phyloP scores from a whole-genome alignment of 2,113 vertebrate genomes.

The Clarias batrachus region DNA sequence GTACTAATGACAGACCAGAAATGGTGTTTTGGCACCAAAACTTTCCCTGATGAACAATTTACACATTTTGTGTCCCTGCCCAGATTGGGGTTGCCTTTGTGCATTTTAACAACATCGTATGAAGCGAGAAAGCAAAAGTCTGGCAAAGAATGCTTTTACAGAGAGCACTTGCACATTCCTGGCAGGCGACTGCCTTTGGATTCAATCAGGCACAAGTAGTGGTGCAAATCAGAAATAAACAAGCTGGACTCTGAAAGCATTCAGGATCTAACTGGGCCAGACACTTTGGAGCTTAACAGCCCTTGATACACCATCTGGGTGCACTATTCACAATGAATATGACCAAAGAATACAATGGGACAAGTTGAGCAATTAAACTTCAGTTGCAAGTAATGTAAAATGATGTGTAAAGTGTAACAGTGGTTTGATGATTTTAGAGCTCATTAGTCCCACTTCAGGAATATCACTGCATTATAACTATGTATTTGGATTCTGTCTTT shows the following conservation, averaged over 20 bases:
- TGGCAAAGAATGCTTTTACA: slow-evolving; percentile 15
- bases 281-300: slow-evolving; percentile 45
- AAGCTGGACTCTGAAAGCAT: slow-evolving; percentile 44
- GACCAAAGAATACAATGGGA: slow-evolving; percentile 42
- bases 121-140: slow-evolving; percentile 6
- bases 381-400: not conserved
- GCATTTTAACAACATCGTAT: slow-evolving; percentile 49
- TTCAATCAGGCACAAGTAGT: slow-evolving; percentile 59
- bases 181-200: slow-evolving; percentile 60
- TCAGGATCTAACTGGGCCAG: slow-evolving; percentile 55
- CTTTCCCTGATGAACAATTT: slow-evolving; percentile 66
- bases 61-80: slow-evolving; percentile 51
- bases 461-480: not conserved
- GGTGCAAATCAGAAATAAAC: slow-evolving; percentile 61
- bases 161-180: slow-evolving; percentile 48
- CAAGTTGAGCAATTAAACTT: slow-evolving; percentile 5
- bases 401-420: not conserved
- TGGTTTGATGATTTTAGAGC: not conserved
- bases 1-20: slow-evolving; percentile 65
- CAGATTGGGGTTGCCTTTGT: slow-evolving; percentile 43
- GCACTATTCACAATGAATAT: slow-evolving; percentile 37
- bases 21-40: slow-evolving; percentile 52
- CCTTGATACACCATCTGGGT: slow-evolving; percentile 55
- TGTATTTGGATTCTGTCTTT: not conserved
- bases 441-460: not conserved